Conservation (phyloP, 2,888 invertebrate genomes). For the Diaphora mendica region DNA sequence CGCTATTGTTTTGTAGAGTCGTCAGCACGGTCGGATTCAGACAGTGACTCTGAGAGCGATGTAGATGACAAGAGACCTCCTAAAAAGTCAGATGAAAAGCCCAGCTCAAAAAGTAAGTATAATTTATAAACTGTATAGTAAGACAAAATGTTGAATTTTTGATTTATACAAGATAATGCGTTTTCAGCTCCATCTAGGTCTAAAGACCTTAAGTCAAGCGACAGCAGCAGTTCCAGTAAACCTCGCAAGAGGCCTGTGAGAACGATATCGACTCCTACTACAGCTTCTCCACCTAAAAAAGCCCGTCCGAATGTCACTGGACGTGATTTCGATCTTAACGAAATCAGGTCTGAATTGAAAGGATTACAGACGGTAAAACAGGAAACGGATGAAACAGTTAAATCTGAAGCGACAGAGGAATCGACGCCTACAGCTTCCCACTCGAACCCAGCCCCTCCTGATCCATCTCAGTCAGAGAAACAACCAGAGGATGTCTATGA, state of each 20-base stretch:
- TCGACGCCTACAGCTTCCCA: constrained; percentile 41
- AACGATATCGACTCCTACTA: constrained; percentile 69
- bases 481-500: constrained; percentile 91
- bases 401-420: constrained; percentile 69
- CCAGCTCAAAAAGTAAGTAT: constrained; percentile 66
- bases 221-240: constrained; percentile 77
- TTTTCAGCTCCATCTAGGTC: constrained; percentile 68
- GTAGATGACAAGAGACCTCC: constrained; percentile 75
- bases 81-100: constrained; percentile 77
- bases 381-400: constrained; percentile 73
- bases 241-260: constrained; percentile 76
- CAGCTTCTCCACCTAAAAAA: constrained; percentile 74
- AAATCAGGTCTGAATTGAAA: constrained; percentile 94
- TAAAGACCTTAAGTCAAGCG: constrained; percentile 77
- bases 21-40: constrained; percentile 78
- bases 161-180: not conserved
- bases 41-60: constrained; percentile 85
- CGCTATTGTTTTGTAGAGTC: constrained; percentile 65
- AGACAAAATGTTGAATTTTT: not conserved
- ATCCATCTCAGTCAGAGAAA: constrained; percentile 69
- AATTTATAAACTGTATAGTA: no score
- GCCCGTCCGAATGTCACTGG: constrained; percentile 67
- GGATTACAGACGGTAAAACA: constrained; percentile 88
- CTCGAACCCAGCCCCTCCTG: constrained; percentile 53
- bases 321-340: constrained; percentile 93